These are phyloP conservation scores for Hipparchia semele DNA, from an alignment of 2,888 invertebrate genomes.

Conservation along the genomic window DNA sequence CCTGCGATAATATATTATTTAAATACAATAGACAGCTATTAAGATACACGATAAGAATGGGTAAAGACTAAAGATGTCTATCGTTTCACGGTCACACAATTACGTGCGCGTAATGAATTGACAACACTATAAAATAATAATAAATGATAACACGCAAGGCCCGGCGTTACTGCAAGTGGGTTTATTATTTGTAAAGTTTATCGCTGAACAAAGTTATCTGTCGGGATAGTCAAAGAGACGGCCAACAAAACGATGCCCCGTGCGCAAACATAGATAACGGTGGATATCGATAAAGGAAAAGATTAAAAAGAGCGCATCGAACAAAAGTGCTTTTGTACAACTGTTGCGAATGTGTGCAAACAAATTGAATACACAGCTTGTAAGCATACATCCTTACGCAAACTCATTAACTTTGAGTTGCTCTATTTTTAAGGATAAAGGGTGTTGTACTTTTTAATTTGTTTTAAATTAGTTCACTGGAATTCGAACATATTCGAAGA, in stretches of 20 bases:
- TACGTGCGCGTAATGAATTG: constrained; percentile 21
- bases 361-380: neutral
- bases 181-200: constrained; percentile 44
- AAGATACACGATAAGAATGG: constrained; percentile 16
- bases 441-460: neutral
- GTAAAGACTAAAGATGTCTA: constrained; percentile 21
- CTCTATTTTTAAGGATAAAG: neutral
- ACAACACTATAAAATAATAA: constrained; percentile 35
- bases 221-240: constrained; percentile 53
- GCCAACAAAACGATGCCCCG: constrained; percentile 41
- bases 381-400: neutral
- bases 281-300: constrained; percentile 42
- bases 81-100: constrained; percentile 27
- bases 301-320: constrained; percentile 30
- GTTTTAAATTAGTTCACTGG: neutral
- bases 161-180: constrained; percentile 32
- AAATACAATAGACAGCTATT: constrained; percentile 19
- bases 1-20: constrained; percentile 3
- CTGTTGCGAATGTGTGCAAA: constrained; percentile 15
- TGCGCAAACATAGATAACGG: constrained; percentile 51
- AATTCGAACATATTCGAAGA: neutral
- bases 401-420: constrained; percentile 6
- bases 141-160: constrained; percentile 32
- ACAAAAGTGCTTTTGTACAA: constrained; percentile 14
- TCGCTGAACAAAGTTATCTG: constrained; percentile 50